These are phyloP conservation scores for Drosophila watanabei DNA, from an alignment of 1,140 invertebrate species.

Conservation along the genomic window DNA sequence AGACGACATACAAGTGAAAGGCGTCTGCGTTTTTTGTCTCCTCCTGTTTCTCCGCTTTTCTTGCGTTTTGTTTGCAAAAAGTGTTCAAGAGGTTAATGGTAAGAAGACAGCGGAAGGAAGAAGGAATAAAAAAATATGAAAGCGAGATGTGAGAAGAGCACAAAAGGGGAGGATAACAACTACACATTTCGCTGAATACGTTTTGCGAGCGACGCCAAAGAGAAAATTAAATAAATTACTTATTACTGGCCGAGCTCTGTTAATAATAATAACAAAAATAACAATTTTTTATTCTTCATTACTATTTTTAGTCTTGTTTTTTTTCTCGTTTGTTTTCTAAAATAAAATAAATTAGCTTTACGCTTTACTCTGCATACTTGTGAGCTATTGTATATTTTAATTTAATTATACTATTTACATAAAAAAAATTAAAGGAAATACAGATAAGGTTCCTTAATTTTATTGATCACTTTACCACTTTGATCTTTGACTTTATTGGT, in stretches of 20 bases:
- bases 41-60: not conserved
- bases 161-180: slow-evolving; percentile 3
- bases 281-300: not conserved
- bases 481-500: slow-evolving; percentile 1
- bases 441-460: slow-evolving; percentile 7
- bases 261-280: slow-evolving; percentile 1
- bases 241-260: slow-evolving; percentile 38
- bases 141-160: not conserved
- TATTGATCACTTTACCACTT: slow-evolving; percentile 4
- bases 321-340: not conserved
- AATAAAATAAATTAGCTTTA: not conserved
- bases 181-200: slow-evolving; percentile 40
- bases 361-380: not conserved
- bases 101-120: not conserved
- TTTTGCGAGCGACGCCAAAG: slow-evolving; percentile 1
- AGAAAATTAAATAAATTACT: slow-evolving; percentile 73
- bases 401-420: slow-evolving; percentile 24
- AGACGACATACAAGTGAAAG: slow-evolving; percentile 64
- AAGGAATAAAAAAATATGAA: slow-evolving; percentile 1
- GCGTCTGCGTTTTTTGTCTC: slow-evolving; percentile 39
- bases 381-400: not conserved
- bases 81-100: slow-evolving; percentile 12
- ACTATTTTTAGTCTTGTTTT: not conserved
- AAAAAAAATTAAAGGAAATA: no score
- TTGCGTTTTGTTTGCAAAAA: slow-evolving; percentile 34